These are phyloP conservation scores for Lordiphosa stackelbergi DNA, from an alignment of 1,140 invertebrate genomes.

Conservation along the genomic window DNA sequence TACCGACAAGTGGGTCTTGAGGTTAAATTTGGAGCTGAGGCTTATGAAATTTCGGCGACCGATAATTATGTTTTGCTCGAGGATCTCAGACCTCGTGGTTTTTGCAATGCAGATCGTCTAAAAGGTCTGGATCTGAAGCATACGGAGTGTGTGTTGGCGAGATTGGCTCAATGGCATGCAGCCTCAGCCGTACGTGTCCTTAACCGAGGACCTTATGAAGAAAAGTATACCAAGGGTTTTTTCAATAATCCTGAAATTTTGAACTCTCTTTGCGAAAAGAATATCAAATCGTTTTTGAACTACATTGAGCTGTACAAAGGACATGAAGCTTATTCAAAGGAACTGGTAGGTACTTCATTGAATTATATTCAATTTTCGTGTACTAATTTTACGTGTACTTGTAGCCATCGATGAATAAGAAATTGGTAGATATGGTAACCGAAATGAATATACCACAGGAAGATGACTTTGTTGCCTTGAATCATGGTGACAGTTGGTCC, in stretches of 20 bases:
- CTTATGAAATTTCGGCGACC: constrained; percentile 30
- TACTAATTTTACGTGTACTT: background rate
- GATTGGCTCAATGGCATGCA: constrained; percentile 80
- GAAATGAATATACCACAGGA: constrained; percentile 37
- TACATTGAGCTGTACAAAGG: constrained; percentile 31
- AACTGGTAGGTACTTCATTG: constrained; percentile 30
- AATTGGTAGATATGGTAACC: constrained; percentile 15
- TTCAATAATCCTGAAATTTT: constrained; percentile 16
- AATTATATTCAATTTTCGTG: background rate
- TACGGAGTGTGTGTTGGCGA: constrained; percentile 77
- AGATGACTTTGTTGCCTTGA: constrained; percentile 81
- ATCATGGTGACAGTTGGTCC: constrained; percentile 81
- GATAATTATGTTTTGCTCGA: constrained; percentile 77
- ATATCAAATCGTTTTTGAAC: constrained; percentile 6
- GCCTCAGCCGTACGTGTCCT: constrained; percentile 70
- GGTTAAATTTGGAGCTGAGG: constrained; percentile 55
- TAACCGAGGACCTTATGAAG: constrained; percentile 75
- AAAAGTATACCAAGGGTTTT: constrained; percentile 14
- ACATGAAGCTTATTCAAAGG: constrained; percentile 38
- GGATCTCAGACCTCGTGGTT: constrained; percentile 77
- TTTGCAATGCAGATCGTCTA: constrained; percentile 77
- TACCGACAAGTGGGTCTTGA: constrained; percentile 62
- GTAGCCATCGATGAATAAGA: constrained; percentile 19
- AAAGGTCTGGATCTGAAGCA: constrained; percentile 78
- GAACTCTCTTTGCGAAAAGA: constrained; percentile 6